These are phyloP conservation scores for Notechis scutatus DNA, from an alignment of 2,113 vertebrate genomes.

Conservation along the genomic window DNA sequence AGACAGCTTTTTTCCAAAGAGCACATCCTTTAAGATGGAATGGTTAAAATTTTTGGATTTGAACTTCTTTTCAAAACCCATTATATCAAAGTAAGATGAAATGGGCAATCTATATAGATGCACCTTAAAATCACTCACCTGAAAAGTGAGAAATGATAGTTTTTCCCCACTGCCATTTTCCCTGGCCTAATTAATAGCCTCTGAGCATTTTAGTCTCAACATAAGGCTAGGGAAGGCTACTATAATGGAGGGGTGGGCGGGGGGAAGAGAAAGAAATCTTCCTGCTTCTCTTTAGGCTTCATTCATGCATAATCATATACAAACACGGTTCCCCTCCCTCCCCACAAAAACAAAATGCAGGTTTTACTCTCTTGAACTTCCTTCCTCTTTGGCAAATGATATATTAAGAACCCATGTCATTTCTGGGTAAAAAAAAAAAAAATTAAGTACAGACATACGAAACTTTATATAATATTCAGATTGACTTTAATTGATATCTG, in stretches of 20 bases:
- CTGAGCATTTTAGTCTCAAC: not conserved
- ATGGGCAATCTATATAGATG: not conserved
- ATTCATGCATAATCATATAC: not conserved
- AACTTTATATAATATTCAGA: not conserved
- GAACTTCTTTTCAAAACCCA: not conserved
- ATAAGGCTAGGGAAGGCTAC: not conserved
- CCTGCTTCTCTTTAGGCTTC: slow-evolving; percentile 21
- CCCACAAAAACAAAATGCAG: slow-evolving; percentile 29
- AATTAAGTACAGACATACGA: not conserved
- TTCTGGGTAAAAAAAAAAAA: not conserved
- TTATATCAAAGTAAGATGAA: not conserved
- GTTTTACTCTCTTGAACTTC: slow-evolving; percentile 32
- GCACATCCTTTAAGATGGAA: not conserved
- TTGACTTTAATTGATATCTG: slow-evolving; percentile 10
- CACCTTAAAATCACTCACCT: not conserved
- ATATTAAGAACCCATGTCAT: slow-evolving; percentile 29
- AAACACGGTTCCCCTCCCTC: not conserved
- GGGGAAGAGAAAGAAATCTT: not conserved
- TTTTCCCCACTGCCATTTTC: not conserved
- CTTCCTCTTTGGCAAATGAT: slow-evolving; percentile 24
- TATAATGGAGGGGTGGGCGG: not conserved
- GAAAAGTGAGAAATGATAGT: not conserved
- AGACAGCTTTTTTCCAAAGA: not conserved
- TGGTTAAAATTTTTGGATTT: not conserved
- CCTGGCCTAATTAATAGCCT: not conserved